phyloP scores from a whole-genome alignment of 2,113 vertebrate species.

The Xenus cinereus region DNA sequence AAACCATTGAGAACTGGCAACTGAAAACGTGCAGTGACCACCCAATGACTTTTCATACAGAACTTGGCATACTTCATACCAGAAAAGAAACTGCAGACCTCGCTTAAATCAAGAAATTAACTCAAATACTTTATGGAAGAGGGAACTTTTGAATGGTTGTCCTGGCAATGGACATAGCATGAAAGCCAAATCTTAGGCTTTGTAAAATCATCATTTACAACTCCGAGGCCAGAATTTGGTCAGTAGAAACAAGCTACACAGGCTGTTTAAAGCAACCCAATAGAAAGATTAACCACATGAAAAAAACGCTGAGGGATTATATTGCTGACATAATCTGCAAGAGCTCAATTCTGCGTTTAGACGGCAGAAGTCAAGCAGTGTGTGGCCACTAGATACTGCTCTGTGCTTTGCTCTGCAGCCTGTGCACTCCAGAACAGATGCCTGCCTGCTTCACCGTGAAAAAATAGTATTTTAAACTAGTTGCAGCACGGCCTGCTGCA shows the following conservation, averaged over 20 bases:
- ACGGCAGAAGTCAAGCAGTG: background rate
- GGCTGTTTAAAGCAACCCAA: background rate
- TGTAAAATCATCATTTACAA: background rate
- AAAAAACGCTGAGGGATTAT: background rate
- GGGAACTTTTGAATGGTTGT: background rate
- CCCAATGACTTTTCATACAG: background rate
- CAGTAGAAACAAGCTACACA: background rate
- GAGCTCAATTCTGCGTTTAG: background rate
- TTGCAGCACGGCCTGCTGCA: background rate
- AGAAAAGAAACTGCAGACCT: background rate
- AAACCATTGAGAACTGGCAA: background rate
- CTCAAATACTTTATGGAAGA: background rate
- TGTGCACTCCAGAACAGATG: background rate
- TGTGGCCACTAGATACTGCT: conserved; percentile 39
- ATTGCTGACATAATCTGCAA: background rate
- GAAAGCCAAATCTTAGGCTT: background rate
- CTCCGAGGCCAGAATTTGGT: background rate
- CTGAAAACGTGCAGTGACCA: background rate
- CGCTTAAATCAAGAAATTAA: background rate
- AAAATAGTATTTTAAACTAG: background rate
- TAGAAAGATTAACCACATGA: background rate
- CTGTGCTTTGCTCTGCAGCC: background rate
- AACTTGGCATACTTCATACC: background rate
- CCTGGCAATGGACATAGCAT: background rate
- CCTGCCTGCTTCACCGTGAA: background rate